Evolutionary conservation across 2,888 invertebrate genomes (phyloP).

Genomic region (Eupsilia transversa): DNA sequence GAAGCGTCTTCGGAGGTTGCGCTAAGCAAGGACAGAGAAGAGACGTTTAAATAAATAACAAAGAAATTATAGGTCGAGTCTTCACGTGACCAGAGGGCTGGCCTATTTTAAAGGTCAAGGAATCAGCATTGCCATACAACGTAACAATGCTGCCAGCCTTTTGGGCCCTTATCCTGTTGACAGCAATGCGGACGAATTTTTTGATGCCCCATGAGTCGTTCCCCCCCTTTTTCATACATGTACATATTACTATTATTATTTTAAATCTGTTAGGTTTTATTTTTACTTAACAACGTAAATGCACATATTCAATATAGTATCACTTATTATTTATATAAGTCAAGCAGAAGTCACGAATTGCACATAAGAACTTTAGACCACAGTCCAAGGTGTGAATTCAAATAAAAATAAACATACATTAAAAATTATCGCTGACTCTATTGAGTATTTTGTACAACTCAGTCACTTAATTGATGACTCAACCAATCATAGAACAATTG

Average conservation of each 20-base stretch:
- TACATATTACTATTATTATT: not conserved
- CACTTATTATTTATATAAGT: not conserved
- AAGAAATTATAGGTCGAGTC: not conserved
- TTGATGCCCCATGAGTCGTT: not conserved
- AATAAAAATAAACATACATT: slow-evolving; percentile 10
- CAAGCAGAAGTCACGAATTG: not conserved
- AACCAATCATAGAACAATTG: slow-evolving; percentile 48
- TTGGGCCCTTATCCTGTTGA: not conserved
- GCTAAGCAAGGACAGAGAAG: slow-evolving; percentile 19
- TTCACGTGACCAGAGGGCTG: not conserved
- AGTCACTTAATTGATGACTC: slow-evolving; percentile 39
- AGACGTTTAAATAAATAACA: not conserved
- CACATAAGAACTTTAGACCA: slow-evolving; percentile 6
- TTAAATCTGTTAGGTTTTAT: not conserved
- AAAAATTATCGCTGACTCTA: slow-evolving; percentile 15
- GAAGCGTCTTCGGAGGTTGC: slow-evolving; percentile 22
- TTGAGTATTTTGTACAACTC: slow-evolving; percentile 12
- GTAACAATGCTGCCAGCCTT: not conserved
- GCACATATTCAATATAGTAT: not conserved
- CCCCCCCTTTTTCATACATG: not conserved
- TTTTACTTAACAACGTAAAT: not conserved
- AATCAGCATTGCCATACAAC: not conserved
- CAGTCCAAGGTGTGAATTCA: slow-evolving; percentile 3
- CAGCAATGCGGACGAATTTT: not conserved
- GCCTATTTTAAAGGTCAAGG: not conserved